A percentile compares a stretch with the other conserved stretches of the same genome.
Evolutionary conservation across 2,797 vertebrate species (phyloP).

Genomic region (Falco naumanni): DNA sequence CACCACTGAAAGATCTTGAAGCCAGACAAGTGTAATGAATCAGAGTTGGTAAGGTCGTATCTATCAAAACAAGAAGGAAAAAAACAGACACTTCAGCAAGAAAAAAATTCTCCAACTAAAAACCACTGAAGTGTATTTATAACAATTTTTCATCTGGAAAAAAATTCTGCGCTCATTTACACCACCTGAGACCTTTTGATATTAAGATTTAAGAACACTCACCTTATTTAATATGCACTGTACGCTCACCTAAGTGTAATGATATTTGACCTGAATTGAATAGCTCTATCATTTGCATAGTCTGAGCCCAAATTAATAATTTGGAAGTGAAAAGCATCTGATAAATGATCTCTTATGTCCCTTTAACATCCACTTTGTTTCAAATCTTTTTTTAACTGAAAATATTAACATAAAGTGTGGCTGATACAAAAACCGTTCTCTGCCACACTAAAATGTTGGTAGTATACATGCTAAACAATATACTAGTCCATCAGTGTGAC

Average conservation of each 20-base stretch:
- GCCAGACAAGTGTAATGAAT: not conserved
- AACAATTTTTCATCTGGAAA: not conserved
- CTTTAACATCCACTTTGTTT: not conserved
- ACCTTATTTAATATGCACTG: not conserved
- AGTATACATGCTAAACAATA: not conserved
- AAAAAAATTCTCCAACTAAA: not conserved
- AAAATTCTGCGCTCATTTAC: not conserved
- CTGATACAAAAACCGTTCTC: not conserved
- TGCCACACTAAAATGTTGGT: not conserved
- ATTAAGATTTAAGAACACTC: not conserved
- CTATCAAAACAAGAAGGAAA: not conserved
- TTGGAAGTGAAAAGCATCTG: not conserved
- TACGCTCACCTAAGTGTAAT: not conserved
- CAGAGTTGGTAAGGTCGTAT: not conserved
- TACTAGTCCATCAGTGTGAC: not conserved
- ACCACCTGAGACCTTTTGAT: not conserved
- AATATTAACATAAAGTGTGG: not conserved
- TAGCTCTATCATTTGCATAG: not conserved
- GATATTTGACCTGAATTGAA: not conserved
- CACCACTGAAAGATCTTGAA: not conserved
- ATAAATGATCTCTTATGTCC: not conserved
- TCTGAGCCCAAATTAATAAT: not conserved
- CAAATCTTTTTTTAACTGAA: not conserved
- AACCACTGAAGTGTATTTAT: not conserved
- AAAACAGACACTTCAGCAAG: not conserved